phyloP scores from a whole-genome alignment of 53 echinoderm and acorn worm species.

The Hippasteria phrygiana region DNA sequence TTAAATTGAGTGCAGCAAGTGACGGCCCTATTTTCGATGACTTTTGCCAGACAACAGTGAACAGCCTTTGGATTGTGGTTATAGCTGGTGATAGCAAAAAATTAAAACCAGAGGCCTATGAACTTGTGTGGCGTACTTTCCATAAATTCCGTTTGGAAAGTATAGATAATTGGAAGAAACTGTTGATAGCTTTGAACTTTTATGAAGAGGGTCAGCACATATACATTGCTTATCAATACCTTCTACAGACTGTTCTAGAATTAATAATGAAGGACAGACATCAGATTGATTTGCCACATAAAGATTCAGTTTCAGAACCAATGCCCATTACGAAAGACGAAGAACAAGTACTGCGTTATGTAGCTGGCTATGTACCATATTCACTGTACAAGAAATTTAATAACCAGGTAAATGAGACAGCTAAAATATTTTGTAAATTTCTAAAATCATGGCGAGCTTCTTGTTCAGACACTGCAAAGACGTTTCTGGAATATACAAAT shows the following conservation, averaged over 20 bases:
- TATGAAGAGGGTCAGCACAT: not conserved
- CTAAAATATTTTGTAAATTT: conserved; percentile 18
- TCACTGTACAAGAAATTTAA: not conserved
- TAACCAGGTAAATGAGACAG: not conserved
- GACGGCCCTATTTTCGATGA: not conserved
- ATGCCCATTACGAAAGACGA: not conserved
- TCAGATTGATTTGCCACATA: not conserved
- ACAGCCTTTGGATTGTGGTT: not conserved
- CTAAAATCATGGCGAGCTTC: conserved; percentile 11
- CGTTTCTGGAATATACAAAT: no score
- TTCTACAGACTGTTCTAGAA: not conserved
- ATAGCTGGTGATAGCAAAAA: not conserved
- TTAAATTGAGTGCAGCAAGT: not conserved
- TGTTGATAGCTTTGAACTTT: not conserved
- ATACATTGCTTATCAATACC: not conserved
- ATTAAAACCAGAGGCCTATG: conserved; percentile 8
- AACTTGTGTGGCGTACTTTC: not conserved
- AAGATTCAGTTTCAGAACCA: not conserved
- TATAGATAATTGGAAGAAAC: not conserved
- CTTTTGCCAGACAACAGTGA: not conserved
- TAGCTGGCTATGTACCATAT: conserved; percentile 18
- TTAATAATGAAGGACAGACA: not conserved
- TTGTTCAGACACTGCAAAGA: not conserved
- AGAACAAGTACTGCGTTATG: conserved; percentile 11
- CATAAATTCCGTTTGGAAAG: conserved; percentile 1